Conservation (phyloP, 2,888 invertebrate genomes). For the Trichogramma dendrolimi region DNA sequence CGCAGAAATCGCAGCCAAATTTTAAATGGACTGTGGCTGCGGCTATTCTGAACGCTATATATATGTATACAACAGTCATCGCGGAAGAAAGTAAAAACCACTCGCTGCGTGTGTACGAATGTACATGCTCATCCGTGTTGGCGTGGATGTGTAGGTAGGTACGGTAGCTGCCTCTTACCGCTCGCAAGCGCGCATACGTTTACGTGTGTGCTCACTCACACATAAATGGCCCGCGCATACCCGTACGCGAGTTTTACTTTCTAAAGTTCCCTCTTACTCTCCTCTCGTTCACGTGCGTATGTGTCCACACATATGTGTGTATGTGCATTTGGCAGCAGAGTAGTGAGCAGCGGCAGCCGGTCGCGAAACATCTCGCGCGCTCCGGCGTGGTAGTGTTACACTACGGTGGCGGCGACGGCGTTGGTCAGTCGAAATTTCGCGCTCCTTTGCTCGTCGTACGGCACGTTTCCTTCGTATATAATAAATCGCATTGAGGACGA, state of each 20-base stretch:
- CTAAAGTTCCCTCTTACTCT: constrained; percentile 24
- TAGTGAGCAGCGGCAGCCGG: constrained; percentile 22
- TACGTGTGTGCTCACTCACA: background rate
- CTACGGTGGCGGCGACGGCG: too few relatives aligned
- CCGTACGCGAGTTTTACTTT: constrained; percentile 21
- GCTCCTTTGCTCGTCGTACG: too few relatives aligned
- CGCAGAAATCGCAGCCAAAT: too few relatives aligned
- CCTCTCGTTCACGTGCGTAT: background rate
- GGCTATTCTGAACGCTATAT: too few relatives aligned
- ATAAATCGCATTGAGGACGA: too few relatives aligned
- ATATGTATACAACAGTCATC: background rate
- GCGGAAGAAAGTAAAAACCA: constrained; percentile 2
- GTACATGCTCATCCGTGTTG: too few relatives aligned
- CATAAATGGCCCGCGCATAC: background rate
- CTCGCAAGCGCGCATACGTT: background rate
- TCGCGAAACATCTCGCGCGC: constrained; percentile 23
- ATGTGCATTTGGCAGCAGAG: background rate
- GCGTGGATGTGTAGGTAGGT: too few relatives aligned
- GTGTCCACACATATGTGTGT: background rate
- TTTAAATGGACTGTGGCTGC: too few relatives aligned
- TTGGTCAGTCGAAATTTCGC: too few relatives aligned
- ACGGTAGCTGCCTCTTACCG: background rate
- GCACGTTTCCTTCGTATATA: too few relatives aligned
- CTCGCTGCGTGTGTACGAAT: too few relatives aligned
- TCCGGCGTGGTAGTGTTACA: too few relatives aligned